A percentile compares a stretch with the other conserved stretches of the same genome.
Conservation (phyloP, 2,113 vertebrate species). For the Alethe castanea region DNA sequence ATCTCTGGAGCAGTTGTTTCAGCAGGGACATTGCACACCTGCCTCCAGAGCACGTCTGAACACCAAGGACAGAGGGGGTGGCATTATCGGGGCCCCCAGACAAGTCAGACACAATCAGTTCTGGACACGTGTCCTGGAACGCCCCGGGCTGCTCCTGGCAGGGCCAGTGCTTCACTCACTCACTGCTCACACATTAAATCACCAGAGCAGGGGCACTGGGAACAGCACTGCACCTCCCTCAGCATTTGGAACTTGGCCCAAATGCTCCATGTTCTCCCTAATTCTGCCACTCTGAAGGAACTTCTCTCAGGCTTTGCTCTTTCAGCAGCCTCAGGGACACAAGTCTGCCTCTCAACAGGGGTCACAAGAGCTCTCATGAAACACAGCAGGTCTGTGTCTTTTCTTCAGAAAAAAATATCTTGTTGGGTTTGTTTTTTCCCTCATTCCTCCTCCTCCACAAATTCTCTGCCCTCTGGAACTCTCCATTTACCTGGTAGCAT, state of each 20-base stretch:
- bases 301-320: not conserved
- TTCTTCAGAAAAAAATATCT: not conserved
- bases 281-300: not conserved
- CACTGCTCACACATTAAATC: fast-evolving
- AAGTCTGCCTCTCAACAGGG: not conserved
- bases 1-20: fast-evolving
- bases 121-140: not conserved
- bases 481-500: not conserved
- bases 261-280: not conserved
- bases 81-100: not conserved
- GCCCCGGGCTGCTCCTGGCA: not conserved
- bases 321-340: not conserved
- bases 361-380: not conserved
- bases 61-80: not conserved
- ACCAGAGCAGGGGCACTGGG: not conserved
- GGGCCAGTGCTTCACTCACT: fast-evolving
- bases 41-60: not conserved
- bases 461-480: not conserved
- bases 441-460: not conserved
- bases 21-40: not conserved
- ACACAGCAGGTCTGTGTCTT: not conserved
- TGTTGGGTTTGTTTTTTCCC: fast-evolving
- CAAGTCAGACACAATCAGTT: not conserved
- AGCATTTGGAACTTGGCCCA: not conserved
- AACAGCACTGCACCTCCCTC: not conserved